Conservation (phyloP, 2,113 vertebrate species). For the rat (Rattus norvegicus) region DNA sequence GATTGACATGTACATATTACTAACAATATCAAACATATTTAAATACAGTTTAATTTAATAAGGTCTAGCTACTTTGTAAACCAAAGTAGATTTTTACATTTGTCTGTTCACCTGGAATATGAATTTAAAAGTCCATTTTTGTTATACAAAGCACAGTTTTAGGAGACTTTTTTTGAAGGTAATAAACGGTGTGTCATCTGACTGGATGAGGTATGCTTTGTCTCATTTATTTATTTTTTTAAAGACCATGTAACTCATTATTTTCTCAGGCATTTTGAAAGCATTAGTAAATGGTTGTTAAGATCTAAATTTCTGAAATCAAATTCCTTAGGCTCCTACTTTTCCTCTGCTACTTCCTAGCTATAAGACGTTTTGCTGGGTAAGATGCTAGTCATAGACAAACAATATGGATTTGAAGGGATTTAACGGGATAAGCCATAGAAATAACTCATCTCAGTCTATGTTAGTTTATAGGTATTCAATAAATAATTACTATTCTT, state of each 20-base stretch:
- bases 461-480: not conserved
- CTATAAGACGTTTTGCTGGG: not conserved
- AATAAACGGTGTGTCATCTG: not conserved
- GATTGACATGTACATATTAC: not conserved
- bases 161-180: not conserved
- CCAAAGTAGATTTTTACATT: not conserved
- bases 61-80: not conserved
- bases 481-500: not conserved
- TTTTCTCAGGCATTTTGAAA: not conserved
- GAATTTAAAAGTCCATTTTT: not conserved
- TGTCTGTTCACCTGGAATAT: not conserved
- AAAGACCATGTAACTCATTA: not conserved
- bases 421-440: not conserved
- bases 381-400: not conserved
- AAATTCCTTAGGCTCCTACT: not conserved
- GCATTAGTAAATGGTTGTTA: not conserved
- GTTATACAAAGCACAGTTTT: not conserved
- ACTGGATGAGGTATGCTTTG: not conserved
- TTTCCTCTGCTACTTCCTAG: not conserved
- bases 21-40: not conserved
- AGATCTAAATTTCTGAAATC: not conserved
- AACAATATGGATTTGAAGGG: not conserved
- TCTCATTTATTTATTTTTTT: not conserved
- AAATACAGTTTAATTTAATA: not conserved
- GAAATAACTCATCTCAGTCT: not conserved